Conservation (phyloP, 2,113 vertebrate genomes). For the Lampris incognitus region DNA sequence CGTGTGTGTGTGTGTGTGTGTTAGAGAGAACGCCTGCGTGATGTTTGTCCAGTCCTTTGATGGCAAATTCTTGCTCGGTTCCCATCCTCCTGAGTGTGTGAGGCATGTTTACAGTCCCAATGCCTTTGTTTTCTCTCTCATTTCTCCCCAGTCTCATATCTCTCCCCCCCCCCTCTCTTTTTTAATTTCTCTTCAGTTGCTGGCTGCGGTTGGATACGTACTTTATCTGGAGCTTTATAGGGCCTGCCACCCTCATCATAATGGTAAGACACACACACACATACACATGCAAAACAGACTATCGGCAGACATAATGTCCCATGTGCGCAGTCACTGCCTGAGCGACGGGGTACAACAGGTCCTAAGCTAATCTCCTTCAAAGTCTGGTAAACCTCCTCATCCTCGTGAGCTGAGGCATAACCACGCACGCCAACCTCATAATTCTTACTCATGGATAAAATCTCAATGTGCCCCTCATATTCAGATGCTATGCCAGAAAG, state of each 20-base stretch:
- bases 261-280: conserved; percentile 87
- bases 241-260: conserved; percentile 98
- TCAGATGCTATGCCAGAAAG: conserved; percentile 34
- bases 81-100: conserved; percentile 50
- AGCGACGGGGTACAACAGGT: conserved; percentile 32
- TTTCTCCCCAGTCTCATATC: conserved; percentile 34
- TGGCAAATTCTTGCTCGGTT: conserved; percentile 80
- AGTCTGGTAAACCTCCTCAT: conserved; percentile 32
- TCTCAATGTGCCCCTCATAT: conserved; percentile 21
- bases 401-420: conserved; percentile 8
- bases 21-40: conserved; percentile 24
- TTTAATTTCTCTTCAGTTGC: conserved; percentile 89
- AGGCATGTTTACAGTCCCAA: conserved; percentile 60
- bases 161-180: conserved; percentile 4
- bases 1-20: conserved; percentile 10
- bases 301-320: neutral
- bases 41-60: conserved; percentile 75
- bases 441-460: conserved; percentile 53
- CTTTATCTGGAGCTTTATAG: conserved; percentile 99
- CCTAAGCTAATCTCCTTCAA: conserved; percentile 27
- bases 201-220: conserved; percentile 99
- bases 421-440: conserved; percentile 43
- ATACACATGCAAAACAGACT: conserved; percentile 13
- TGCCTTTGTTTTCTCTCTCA: conserved; percentile 20
- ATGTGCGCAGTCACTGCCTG: conserved; percentile 8